Evolutionary conservation across 2,888 invertebrate species (phyloP).

Genomic region (Norana najaformis): DNA sequence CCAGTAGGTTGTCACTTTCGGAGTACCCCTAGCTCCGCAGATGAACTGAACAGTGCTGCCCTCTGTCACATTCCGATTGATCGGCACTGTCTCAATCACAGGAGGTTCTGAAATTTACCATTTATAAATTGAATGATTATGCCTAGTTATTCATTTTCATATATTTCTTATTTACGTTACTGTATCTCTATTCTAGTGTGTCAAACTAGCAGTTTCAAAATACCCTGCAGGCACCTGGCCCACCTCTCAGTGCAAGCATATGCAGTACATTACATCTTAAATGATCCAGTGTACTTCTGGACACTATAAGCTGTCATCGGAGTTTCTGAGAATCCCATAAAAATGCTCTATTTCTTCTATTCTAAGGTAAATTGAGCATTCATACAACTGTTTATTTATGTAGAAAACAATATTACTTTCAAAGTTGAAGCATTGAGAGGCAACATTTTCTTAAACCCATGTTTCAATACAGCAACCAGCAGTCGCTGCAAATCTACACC

Average conservation of each 20-base stretch:
- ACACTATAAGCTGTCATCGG: not conserved
- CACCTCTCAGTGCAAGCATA: too few species aligned
- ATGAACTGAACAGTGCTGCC: slow-evolving; percentile 17
- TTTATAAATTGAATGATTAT: not conserved
- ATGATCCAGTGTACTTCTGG: too few species aligned
- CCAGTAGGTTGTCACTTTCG: slow-evolving; percentile 3
- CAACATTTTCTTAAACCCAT: too few species aligned
- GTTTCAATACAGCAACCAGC: too few species aligned
- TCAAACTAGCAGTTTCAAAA: not conserved
- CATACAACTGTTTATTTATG: too few species aligned
- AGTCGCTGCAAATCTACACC: not conserved
- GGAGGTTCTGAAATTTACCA: not conserved
- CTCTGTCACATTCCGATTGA: not conserved
- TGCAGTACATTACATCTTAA: too few species aligned
- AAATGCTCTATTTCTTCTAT: too few species aligned
- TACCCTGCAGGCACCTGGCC: not conserved
- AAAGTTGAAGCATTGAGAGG: too few species aligned
- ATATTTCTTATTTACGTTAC: not conserved
- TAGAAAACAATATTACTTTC: too few species aligned
- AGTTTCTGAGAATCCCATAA: too few species aligned
- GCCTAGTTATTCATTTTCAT: not conserved
- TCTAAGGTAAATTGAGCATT: too few species aligned
- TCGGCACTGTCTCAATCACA: not conserved
- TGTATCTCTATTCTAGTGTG: not conserved
- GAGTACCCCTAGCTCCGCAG: not conserved